phyloP scores from a whole-genome alignment of 2,888 invertebrate genomes.

The Leucophenga montana region DNA sequence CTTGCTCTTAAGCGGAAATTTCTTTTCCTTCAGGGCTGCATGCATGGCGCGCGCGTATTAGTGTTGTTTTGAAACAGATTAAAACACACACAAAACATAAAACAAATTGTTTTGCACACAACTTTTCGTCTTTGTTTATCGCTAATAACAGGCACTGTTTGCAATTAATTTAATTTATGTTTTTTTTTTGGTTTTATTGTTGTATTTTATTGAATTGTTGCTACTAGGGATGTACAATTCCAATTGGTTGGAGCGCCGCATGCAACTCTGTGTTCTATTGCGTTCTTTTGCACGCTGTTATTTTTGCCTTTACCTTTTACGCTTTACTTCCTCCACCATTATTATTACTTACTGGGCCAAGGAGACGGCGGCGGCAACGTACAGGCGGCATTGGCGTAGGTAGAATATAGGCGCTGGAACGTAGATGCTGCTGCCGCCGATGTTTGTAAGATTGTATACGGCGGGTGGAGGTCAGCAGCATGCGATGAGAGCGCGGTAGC shows the following conservation, averaged over 20 bases:
- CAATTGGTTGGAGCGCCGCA: not conserved
- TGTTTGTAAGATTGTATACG: not conserved
- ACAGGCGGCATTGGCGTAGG: not conserved
- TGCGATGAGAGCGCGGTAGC: not conserved
- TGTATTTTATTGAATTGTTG: not conserved
- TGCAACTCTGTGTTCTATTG: conserved; percentile 17
- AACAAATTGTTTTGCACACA: not conserved
- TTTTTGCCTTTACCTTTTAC: not conserved
- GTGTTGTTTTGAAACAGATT: not conserved
- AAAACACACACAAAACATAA: no score
- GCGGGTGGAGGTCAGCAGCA: not conserved
- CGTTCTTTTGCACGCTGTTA: not conserved
- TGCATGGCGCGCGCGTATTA: not conserved
- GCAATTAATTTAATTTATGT: not conserved
- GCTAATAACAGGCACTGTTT: not conserved
- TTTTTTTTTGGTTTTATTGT: not conserved
- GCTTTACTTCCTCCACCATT: conserved; percentile 6
- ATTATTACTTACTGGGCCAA: not conserved
- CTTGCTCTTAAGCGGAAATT: not conserved
- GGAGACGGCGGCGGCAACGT: no score
- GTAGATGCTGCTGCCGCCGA: not conserved
- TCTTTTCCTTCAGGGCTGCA: conserved; percentile 11
- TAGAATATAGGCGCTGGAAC: not conserved
- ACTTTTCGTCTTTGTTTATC: not conserved
- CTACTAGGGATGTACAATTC: no score